These are phyloP conservation scores for Formica exsecta DNA, from an alignment of 1,140 invertebrate species.

Conservation along the genomic window DNA sequence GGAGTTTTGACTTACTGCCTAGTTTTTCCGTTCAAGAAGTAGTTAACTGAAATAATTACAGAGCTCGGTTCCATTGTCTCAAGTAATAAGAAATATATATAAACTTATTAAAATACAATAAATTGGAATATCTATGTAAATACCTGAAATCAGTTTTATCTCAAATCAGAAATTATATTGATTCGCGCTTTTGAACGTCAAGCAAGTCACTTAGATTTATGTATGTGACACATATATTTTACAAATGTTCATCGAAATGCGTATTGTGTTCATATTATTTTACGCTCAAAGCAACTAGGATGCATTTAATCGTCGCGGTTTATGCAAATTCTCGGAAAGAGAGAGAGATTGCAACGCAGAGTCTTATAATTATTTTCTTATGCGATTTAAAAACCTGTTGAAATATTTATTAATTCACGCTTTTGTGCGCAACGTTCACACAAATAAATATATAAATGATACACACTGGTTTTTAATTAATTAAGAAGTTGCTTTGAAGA, in stretches of 20 bases:
- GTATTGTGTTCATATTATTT: not conserved
- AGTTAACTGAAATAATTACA: conserved; percentile 7
- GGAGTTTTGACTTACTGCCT: conserved; percentile 19
- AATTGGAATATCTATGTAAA: conserved; percentile 8
- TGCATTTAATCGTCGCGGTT: conserved; percentile 7
- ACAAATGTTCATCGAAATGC: not conserved
- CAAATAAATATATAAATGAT: conserved; percentile 9
- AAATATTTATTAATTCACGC: conserved; percentile 4
- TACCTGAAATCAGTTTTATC: not conserved
- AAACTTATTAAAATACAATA: not conserved
- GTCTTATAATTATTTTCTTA: not conserved
- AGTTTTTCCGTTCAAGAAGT: conserved; percentile 1
- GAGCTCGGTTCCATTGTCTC: not conserved
- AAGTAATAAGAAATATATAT: not conserved
- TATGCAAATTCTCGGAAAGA: not conserved
- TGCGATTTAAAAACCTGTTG: not conserved
- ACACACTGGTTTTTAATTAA: conserved; percentile 33
- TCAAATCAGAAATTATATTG: conserved; percentile 15
- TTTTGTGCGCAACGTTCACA: not conserved
- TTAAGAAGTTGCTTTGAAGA: conserved; percentile 58
- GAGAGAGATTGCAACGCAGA: not conserved
- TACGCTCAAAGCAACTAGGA: not conserved
- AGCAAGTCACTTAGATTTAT: not conserved
- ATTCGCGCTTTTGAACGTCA: not conserved
- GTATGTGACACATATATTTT: not conserved